Base-by-base conservation (phyloP, 2,113 vertebrate genomes). In the Dipodomys ordii region DNA sequence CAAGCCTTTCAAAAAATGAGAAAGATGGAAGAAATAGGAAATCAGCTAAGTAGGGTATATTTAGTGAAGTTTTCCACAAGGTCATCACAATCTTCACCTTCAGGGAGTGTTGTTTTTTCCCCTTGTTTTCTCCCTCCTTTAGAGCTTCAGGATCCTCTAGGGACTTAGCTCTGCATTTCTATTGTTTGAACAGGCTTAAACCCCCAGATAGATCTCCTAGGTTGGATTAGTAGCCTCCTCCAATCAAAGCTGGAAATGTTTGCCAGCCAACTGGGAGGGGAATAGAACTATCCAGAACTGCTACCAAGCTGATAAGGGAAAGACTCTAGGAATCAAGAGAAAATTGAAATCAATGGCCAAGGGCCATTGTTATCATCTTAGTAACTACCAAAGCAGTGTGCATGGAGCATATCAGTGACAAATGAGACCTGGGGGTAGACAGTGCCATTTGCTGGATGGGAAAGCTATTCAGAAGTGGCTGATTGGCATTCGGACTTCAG, bases 261-360 rank as follows among this genome's bases (percentile, higher is more conserved):
- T 64, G 25, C 44, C 32, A 20, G 18, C 22, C 65, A 27, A 1
- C 6, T 18, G 16, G 68, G 1, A 72, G 9, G 23, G 18, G 23
- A 35, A 2, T 39, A 87, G 76, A 92, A 64, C 53, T 39, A 82
- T 20, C 35, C 27, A 30, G 60, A 65, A 23, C 11, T 71, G 28
- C 67, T 3, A 1, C 13, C 60, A 74, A 8, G 9, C 53, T 27
- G 27, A 71, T 25, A 1, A 25, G 80, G 86, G 3, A 20, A 35
- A 87, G 77, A 77, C 30, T 93, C 39, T 88, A 62, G 57, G 35
- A 81, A 62, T 57, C 35, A 83, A 78, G 7, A 30, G 53, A 71
- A 92, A 68, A 35, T 85, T 83, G 77, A 92, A 93, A 73, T 69
- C 32, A 84, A 71, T 65, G 44, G 67, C 35, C 53, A n/a, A 13